phyloP scores from a whole-genome alignment of 2,113 vertebrate species.

The Phyllostomus hastatus region DNA sequence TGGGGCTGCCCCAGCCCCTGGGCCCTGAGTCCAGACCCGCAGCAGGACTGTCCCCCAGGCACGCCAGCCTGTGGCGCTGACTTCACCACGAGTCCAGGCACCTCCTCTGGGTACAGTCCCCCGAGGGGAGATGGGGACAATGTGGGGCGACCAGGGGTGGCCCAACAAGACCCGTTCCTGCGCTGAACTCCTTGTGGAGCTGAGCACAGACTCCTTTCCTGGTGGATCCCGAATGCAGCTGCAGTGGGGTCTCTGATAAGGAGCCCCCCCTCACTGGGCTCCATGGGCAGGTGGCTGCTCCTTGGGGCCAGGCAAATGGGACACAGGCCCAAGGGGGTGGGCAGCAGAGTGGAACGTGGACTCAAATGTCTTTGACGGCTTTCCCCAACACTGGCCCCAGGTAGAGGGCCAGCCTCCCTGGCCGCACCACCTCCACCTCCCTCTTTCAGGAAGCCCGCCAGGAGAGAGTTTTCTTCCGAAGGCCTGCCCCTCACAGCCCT shows the following conservation, averaged over 20 bases:
- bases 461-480: neutral
- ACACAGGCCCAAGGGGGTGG: neutral
- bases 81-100: neutral
- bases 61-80: neutral
- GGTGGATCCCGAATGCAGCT: neutral
- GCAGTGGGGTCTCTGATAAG: neutral
- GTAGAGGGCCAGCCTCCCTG: neutral
- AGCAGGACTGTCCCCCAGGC: neutral
- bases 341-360: too few species aligned
- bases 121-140: neutral
- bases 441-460: neutral
- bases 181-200: accelerated
- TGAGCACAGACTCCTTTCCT: neutral
- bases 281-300: accelerated
- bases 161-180: neutral
- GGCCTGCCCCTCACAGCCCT: too few species aligned
- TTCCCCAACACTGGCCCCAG: neutral
- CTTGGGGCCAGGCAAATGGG: neutral
- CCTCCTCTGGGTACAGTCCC: neutral
- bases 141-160: neutral
- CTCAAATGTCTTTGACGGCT: neutral
- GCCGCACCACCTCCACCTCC: neutral
- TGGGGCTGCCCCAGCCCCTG: neutral
- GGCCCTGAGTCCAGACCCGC: neutral
- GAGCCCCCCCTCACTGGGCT: neutral